phyloP scores from a whole-genome alignment of 2,888 invertebrate species.

The Carpatolechia fugitivella region DNA sequence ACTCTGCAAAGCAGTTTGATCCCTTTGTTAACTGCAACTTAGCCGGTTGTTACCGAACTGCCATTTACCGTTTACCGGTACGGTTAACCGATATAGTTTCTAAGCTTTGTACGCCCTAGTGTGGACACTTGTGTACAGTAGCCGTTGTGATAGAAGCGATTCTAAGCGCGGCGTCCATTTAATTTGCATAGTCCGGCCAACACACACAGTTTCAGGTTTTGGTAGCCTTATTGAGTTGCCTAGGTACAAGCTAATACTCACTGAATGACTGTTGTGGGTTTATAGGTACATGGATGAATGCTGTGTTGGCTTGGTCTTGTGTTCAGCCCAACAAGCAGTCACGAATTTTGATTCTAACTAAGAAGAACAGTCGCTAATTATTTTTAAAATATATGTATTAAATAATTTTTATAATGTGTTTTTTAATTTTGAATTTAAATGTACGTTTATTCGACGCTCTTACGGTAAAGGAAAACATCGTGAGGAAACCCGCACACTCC shows the following conservation, averaged over 20 bases:
- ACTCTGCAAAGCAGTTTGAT: too few species aligned
- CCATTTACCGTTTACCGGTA: background rate
- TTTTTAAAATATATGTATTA: too few species aligned
- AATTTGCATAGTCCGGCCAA: conserved; percentile 10
- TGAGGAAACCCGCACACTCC: too few species aligned
- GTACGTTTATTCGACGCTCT: too few species aligned
- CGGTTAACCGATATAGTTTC: background rate
- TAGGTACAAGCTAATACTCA: background rate
- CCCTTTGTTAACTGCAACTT: too few species aligned
- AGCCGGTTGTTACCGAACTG: background rate
- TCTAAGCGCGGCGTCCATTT: conserved; percentile 6
- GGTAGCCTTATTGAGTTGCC: conserved; percentile 8
- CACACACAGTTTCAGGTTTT: conserved; percentile 4
- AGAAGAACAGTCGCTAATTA: too few species aligned
- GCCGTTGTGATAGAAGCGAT: conserved; percentile 1
- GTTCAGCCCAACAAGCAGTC: too few species aligned
- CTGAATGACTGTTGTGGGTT: background rate
- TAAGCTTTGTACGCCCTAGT: background rate
- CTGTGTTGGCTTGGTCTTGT: too few species aligned
- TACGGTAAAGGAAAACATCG: too few species aligned
- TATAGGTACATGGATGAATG: background rate
- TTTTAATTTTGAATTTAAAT: too few species aligned
- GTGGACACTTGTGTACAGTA: background rate
- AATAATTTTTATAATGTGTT: too few species aligned
- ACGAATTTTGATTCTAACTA: too few species aligned